Evolutionary conservation across 2,888 invertebrate species (phyloP).

Genomic region (Vandiemenella viatica): DNA sequence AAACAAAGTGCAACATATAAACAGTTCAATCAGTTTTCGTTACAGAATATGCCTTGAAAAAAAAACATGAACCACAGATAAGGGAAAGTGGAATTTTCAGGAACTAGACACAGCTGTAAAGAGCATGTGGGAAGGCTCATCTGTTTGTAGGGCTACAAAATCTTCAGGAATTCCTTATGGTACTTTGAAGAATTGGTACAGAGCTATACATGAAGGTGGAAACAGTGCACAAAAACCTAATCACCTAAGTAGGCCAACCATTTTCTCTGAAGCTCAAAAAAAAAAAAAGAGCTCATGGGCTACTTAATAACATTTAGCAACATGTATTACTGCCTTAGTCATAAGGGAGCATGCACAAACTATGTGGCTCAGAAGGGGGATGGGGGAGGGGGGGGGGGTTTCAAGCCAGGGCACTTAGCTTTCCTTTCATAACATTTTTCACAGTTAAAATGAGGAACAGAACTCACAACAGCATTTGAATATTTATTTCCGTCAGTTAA

Average conservation of each 20-base stretch:
- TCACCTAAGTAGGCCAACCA: neutral
- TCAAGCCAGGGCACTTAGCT: too few species aligned
- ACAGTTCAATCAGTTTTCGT: neutral
- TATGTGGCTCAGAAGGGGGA: too few species aligned
- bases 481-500: too few species aligned
- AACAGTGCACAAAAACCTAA: neutral
- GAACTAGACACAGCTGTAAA: neutral
- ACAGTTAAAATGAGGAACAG: too few species aligned
- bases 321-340: neutral
- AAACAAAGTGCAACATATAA: too few species aligned
- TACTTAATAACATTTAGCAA: neutral
- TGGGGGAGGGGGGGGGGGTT: too few species aligned
- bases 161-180: neutral
- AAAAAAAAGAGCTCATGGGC: too few species aligned
- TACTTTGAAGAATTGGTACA: neutral
- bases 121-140: neutral
- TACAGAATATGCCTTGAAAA: neutral
- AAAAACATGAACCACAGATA: neutral
- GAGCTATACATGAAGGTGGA: neutral
- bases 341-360: too few species aligned
- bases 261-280: neutral
- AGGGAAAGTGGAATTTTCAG: neutral
- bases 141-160: neutral
- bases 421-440: too few species aligned
- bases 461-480: too few species aligned